Base-by-base conservation (phyloP, 2,113 vertebrate species). In the Pipra filicauda region DNA sequence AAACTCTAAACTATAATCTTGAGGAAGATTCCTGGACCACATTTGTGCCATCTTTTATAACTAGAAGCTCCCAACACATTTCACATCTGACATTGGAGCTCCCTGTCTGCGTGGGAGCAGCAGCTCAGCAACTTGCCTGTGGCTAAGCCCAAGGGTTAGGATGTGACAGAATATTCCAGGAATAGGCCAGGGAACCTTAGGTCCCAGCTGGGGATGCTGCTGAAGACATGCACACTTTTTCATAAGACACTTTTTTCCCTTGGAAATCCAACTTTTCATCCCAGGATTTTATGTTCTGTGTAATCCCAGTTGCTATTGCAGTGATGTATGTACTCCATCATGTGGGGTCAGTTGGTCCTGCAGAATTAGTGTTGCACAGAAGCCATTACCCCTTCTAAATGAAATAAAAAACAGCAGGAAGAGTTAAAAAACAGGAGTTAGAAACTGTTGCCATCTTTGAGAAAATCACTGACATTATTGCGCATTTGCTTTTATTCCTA, bases 141-240 rank as follows among this genome's bases (percentile, higher is more conserved):
- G 67, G 72, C 62, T 85, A 55, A 88, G 52, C n/a, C 67, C 35
- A 24, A 51, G 51, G 39, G 16, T 48, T 37, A 27, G 41, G 59
- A 8, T 2, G 2, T 79, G 44, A 12, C 43, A 54, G 48, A 49
- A 52, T 26, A 57, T 24, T 33, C 39, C 27, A 48, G 43, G 28
- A 89, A 39, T 1, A 37, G 44, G 23, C 70, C 3, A 4, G 37
- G 79, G 28, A 66, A 37, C 27, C 0, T 0, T 46, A 39, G 22
- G 12, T 59, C 16, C 52, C 62, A 92, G n/a, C 49, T 51, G 70
- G 16, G 28, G 11, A 15, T 80, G 54, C 59, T 72, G 55, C 37
- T 81, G 73, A 89, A 64, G 33, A 73, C 15, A 4, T 22, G 37
- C 55, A 39, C 8, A 4, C 15, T 65, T 84, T 37, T 24, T 76